Evolutionary conservation across 2,888 invertebrate species (phyloP).

Genomic region (Drosophila subquinaria): DNA sequence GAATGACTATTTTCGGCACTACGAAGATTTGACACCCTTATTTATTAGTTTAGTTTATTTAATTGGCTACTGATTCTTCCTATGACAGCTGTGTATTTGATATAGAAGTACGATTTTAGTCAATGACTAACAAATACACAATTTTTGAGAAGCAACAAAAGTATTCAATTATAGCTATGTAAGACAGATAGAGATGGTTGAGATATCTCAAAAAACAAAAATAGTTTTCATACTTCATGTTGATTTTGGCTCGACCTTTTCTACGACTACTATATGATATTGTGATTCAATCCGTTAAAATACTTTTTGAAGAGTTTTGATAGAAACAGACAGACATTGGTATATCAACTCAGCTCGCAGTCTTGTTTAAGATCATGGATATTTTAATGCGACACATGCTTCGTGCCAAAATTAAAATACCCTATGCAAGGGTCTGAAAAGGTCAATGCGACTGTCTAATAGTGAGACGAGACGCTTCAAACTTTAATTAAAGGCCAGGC

Average conservation of each 20-base stretch:
- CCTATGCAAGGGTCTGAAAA: conserved; percentile 15
- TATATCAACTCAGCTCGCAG: too few relatives aligned
- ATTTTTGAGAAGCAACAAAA: neutral
- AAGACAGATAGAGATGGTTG: too few relatives aligned
- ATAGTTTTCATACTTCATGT: too few relatives aligned
- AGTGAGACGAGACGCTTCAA: conserved; percentile 60
- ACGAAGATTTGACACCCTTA: neutral
- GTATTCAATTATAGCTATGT: too few relatives aligned
- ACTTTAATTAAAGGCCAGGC: conserved; percentile 49
- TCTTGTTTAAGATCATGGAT: neutral
- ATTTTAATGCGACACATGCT: neutral
- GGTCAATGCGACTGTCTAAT: conserved; percentile 35
- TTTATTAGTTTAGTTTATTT: too few relatives aligned
- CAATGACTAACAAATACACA: neutral
- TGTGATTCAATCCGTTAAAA: too few relatives aligned
- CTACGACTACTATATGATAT: too few relatives aligned
- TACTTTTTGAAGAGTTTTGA: too few relatives aligned
- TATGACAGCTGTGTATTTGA: too few relatives aligned
- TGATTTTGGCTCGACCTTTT: too few relatives aligned
- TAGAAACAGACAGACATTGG: neutral
- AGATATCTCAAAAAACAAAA: too few relatives aligned
- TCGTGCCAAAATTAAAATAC: neutral
- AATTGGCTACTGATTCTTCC: neutral
- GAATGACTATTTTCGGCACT: neutral
- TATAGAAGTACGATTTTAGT: too few relatives aligned